phyloP scores from a whole-genome alignment of 2,113 vertebrate genomes.

The Meriones unguiculatus region DNA sequence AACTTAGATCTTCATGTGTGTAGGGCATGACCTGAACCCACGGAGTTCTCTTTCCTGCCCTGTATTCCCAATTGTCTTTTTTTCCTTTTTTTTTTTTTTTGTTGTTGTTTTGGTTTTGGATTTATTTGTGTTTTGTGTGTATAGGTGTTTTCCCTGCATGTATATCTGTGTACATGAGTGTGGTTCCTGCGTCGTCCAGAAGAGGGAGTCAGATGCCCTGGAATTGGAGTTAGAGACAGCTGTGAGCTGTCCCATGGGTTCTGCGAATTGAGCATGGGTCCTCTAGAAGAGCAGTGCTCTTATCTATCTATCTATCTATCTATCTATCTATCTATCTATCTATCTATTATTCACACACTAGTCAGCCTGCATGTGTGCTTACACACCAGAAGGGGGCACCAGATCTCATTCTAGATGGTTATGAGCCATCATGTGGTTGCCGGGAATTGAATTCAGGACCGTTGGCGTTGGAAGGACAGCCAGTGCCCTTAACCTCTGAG shows the following conservation, averaged over 20 bases:
- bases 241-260: background rate
- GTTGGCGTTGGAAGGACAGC: no score
- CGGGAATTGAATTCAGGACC: no score
- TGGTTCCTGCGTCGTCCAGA: background rate
- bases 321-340: no score
- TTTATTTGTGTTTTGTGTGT: background rate
- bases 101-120: no score
- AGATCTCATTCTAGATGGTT: no score
- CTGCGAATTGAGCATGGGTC: background rate
- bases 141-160: background rate
- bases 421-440: no score
- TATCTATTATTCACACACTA: no score
- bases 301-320: no score
- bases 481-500: no score
- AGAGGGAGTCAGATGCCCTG: background rate
- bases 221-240: background rate
- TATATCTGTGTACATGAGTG: background rate
- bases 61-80: background rate
- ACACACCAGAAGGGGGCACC: no score
- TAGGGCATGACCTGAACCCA: background rate
- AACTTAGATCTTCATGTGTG: no score
- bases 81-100: background rate
- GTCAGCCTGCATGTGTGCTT: no score
- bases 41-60: background rate
- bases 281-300: background rate